These are phyloP conservation scores for Leuciscus waleckii DNA, from an alignment of 2,797 vertebrate species.

Conservation along the genomic window DNA sequence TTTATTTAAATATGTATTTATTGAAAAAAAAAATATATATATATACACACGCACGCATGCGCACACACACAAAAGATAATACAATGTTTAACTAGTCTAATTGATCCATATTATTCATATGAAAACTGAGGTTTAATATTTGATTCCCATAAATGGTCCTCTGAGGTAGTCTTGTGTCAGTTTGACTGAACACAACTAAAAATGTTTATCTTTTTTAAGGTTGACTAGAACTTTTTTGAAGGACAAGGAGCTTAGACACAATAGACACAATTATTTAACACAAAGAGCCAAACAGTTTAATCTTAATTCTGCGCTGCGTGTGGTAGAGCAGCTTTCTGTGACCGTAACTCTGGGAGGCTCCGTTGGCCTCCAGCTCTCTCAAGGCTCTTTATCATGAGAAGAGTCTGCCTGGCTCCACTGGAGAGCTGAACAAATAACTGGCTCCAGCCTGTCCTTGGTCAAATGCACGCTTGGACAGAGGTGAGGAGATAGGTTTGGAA, in stretches of 20 bases:
- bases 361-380: constrained; percentile 2
- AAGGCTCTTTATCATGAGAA: constrained; percentile 41
- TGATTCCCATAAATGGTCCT: neutral
- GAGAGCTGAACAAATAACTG: constrained; percentile 74
- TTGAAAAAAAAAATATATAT: neutral
- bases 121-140: neutral
- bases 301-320: neutral
- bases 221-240: neutral
- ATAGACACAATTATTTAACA: neutral
- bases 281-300: neutral
- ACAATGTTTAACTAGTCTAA: neutral
- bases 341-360: neutral
- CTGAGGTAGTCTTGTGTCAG: neutral
- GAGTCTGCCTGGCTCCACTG: constrained; percentile 68
- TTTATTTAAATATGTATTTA: neutral
- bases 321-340: neutral
- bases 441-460: constrained; percentile 75
- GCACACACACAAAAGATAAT: neutral
- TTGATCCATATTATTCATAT: neutral
- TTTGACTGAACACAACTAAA: neutral
- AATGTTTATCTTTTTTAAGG: neutral
- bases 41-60: neutral
- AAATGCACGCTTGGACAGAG: constrained; percentile 62
- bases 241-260: neutral
- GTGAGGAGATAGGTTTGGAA: constrained; percentile 52